These are phyloP conservation scores for Sapayoa aenigma DNA, from an alignment of 2,113 vertebrate genomes.

Conservation along the genomic window DNA sequence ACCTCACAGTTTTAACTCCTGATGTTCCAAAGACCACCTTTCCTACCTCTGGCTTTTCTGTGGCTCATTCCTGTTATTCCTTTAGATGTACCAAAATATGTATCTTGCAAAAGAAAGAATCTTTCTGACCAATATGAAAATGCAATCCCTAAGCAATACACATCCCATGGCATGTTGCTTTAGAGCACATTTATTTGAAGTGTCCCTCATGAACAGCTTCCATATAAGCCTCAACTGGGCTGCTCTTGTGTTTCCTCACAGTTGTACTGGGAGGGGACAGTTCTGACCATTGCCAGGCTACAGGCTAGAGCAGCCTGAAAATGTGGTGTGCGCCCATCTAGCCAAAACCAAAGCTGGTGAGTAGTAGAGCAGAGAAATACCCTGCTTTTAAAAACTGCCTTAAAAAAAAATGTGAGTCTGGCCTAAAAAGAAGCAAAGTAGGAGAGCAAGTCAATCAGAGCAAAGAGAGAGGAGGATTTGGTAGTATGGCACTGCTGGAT, in stretches of 20 bases:
- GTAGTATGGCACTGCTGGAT: background rate
- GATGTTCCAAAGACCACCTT: background rate
- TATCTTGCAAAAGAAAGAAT: background rate
- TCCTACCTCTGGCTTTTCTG: background rate
- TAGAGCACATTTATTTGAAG: background rate
- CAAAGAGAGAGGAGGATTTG: background rate
- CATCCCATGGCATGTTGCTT: background rate
- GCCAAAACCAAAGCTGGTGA: background rate
- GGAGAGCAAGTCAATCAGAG: background rate
- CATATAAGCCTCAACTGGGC: background rate
- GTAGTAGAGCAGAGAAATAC: background rate
- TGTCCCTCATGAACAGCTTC: background rate
- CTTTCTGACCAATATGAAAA: background rate
- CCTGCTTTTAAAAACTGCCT: background rate
- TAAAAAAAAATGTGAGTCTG: background rate
- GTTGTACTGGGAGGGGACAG: background rate
- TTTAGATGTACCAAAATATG: background rate
- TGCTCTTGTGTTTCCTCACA: background rate
- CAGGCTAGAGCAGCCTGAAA: background rate
- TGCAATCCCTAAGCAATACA: background rate
- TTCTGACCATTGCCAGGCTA: background rate
- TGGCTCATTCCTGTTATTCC: background rate
- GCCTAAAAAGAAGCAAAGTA: background rate
- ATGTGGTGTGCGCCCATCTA: background rate
- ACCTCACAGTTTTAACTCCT: constrained; percentile 7